These are phyloP conservation scores for Nemoura dubitans DNA, from an alignment of 2,888 invertebrate genomes.

Conservation along the genomic window DNA sequence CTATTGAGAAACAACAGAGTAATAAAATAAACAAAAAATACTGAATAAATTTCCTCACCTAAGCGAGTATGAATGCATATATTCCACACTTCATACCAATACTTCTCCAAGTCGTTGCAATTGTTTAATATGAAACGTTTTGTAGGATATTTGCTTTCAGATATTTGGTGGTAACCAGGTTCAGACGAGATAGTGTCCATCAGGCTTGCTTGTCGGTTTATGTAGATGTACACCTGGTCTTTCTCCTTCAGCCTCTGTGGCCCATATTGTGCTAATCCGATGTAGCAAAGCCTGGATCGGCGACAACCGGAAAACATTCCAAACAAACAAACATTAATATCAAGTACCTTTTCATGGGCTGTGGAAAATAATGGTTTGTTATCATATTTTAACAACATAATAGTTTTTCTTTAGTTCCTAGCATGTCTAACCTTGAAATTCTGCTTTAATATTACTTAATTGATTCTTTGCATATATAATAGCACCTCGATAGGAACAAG, in stretches of 20 bases:
- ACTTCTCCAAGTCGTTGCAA: constrained; percentile 67
- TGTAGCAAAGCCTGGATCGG: constrained; percentile 66
- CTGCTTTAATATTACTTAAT: no score
- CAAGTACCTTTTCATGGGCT: no score
- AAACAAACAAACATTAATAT: no score
- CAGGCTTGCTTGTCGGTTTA: constrained; percentile 70
- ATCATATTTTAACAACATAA: no score
- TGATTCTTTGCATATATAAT: no score
- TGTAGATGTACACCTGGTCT: constrained; percentile 73
- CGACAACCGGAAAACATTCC: no score
- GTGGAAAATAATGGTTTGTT: no score
- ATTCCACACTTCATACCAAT: constrained; percentile 75
- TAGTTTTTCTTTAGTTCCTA: no score
- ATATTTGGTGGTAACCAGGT: constrained; percentile 69
- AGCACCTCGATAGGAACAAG: no score
- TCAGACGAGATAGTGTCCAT: constrained; percentile 72
- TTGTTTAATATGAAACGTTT: constrained; percentile 66
- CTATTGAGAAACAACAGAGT: no score
- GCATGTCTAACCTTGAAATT: no score
- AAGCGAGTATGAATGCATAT: constrained; percentile 74
- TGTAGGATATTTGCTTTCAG: constrained; percentile 67
- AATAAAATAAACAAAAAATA: no score
- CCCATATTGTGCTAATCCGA: constrained; percentile 76
- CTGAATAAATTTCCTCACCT: constrained; percentile 17
- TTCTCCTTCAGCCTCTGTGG: constrained; percentile 72